Evolutionary conservation across 2,797 vertebrate genomes (phyloP).

Genomic region (Anguilla anguilla): DNA sequence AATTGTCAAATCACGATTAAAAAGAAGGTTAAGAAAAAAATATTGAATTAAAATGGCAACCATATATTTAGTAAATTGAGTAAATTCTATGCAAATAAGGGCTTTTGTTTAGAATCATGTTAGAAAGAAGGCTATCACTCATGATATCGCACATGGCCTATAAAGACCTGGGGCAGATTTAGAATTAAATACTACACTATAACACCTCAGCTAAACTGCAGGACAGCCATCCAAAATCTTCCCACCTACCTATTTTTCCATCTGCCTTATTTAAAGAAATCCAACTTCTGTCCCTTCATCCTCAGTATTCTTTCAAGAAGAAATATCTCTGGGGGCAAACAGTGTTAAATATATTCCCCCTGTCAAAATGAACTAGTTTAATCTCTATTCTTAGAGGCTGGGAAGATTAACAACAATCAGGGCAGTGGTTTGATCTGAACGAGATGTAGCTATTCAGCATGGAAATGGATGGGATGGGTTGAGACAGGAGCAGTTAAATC

Average conservation of each 20-base stretch:
- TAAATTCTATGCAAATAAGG: not conserved
- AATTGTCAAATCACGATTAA: not conserved
- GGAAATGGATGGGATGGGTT: not conserved
- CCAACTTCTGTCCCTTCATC: slow-evolving; percentile 17
- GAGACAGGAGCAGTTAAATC: slow-evolving; percentile 5
- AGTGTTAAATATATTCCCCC: slow-evolving; percentile 36
- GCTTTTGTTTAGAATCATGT: not conserved
- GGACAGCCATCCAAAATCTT: not conserved
- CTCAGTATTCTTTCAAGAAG: slow-evolving; percentile 31
- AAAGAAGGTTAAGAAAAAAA: not conserved
- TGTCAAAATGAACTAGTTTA: slow-evolving; percentile 64
- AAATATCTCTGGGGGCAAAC: slow-evolving; percentile 38
- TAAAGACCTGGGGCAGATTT: not conserved
- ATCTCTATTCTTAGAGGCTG: slow-evolving; percentile 70
- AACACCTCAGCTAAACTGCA: slow-evolving; percentile 12
- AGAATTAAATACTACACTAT: not conserved
- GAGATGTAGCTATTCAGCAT: slow-evolving; percentile 15
- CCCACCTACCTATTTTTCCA: not conserved
- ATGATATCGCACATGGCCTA: not conserved
- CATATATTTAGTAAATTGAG: not conserved
- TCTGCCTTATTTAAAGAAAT: slow-evolving; percentile 8
- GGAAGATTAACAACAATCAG: slow-evolving; percentile 28
- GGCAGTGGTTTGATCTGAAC: slow-evolving; percentile 30
- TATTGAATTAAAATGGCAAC: not conserved
- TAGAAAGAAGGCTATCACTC: not conserved